Percentiles rank a stretch among this genome's conserved stretches.
These are phyloP conservation scores for Cassiopea xamachana DNA, from an alignment of 30 jellyfish, hydroid and myxozoan species.

Conservation along the genomic window DNA sequence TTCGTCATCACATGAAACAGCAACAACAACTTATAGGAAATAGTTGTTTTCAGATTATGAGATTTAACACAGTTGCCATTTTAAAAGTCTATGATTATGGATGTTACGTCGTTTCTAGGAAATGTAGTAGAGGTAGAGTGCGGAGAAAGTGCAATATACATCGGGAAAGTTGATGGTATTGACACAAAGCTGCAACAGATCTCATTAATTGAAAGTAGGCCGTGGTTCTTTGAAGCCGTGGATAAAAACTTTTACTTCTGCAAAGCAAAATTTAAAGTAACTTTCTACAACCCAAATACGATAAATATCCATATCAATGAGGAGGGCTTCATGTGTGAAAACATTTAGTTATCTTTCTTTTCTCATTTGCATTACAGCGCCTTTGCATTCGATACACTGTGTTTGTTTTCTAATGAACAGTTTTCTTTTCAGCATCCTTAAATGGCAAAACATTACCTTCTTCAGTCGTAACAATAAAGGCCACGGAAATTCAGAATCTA, in stretches of 20 bases:
- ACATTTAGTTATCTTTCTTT: no score
- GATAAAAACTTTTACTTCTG: not conserved
- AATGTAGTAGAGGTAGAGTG: constrained; percentile 70
- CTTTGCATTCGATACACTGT: not conserved
- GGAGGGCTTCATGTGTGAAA: no score
- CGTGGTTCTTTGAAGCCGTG: not conserved
- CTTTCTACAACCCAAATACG: no score
- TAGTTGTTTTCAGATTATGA: no score
- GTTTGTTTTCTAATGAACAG: constrained; percentile 27
- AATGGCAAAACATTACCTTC: constrained; percentile 24
- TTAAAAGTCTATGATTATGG: constrained; percentile 31
- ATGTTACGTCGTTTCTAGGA: constrained; percentile 71
- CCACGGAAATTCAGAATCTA: constrained; percentile 28
- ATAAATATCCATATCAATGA: no score
- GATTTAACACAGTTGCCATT: not conserved
- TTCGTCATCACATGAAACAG: not conserved
- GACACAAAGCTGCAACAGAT: constrained; percentile 79
- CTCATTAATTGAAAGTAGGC: constrained; percentile 64
- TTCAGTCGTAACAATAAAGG: constrained; percentile 16
- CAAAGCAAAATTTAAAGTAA: no score
- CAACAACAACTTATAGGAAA: not conserved
- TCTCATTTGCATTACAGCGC: no score
- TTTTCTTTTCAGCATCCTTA: not conserved
- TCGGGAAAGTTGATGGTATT: constrained; percentile 73
- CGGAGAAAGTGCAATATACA: constrained; percentile 61